Evolutionary conservation across 1,140 invertebrate genomes (phyloP).

Genomic region (Calliphora vicina): DNA sequence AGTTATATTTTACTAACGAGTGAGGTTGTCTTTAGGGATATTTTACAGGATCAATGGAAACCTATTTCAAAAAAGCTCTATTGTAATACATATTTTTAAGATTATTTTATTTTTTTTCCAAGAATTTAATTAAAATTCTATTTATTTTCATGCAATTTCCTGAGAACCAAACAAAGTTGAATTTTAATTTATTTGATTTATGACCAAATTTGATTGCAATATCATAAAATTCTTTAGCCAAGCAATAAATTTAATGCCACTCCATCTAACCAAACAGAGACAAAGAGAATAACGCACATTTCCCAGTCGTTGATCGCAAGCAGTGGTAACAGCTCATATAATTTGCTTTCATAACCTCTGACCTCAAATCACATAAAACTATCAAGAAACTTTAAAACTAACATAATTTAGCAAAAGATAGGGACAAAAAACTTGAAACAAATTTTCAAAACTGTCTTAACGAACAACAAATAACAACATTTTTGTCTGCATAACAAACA

Average conservation of each 20-base stretch:
- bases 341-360: slow-evolving; percentile 26
- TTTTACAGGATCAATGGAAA: too few species aligned
- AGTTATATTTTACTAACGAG: too few species aligned
- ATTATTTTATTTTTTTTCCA: too few species aligned
- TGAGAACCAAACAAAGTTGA: not conserved
- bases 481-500: slow-evolving; percentile 29
- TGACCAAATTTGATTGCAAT: not conserved
- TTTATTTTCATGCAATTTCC: too few species aligned
- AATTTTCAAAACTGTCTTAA: slow-evolving; percentile 6
- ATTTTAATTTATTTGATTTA: not conserved
- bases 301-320: too few species aligned
- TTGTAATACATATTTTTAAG: too few species aligned
- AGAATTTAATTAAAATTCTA: too few species aligned
- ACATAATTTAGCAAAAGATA: slow-evolving; percentile 10
- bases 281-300: not conserved
- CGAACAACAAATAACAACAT: slow-evolving; percentile 21
- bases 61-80: too few species aligned
- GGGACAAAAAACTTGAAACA: not conserved
- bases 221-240: not conserved
- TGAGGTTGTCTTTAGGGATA: too few species aligned
- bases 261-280: too few species aligned
- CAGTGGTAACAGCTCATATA: not conserved
- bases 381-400: slow-evolving; percentile 1
- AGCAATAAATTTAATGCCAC: not conserved
- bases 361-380: slow-evolving; percentile 32